phyloP scores from a whole-genome alignment of 1,140 invertebrate genomes.

The Heterodera schachtii region DNA sequence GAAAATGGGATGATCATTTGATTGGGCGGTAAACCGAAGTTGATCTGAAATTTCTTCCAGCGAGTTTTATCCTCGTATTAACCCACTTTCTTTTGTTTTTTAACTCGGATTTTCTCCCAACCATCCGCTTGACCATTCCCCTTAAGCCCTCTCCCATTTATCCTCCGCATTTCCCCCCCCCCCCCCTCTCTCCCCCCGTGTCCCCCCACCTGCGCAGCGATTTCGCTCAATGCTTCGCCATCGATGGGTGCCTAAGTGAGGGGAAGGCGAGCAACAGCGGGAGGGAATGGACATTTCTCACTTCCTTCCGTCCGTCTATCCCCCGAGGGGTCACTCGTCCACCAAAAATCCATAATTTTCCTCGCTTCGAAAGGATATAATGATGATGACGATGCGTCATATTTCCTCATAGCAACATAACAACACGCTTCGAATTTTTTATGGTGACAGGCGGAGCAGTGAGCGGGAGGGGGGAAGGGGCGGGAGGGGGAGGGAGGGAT shows the following conservation, averaged over 20 bases:
- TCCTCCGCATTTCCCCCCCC: not conserved
- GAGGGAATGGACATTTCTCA: not conserved
- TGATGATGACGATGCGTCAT: not conserved
- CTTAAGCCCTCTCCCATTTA: not conserved
- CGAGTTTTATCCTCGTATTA: too few relatives aligned
- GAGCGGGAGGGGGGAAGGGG: too few relatives aligned
- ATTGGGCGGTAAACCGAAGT: too few relatives aligned
- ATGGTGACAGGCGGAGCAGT: not conserved
- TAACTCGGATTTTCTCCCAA: too few relatives aligned
- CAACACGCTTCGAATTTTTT: too few relatives aligned
- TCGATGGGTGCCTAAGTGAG: not conserved
- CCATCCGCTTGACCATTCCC: too few relatives aligned
- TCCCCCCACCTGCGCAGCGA: not conserved
- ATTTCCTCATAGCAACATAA: not conserved
- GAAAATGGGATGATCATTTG: too few relatives aligned
- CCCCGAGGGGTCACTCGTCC: not conserved
- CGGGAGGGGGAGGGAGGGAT: too few relatives aligned
- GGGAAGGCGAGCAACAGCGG: too few relatives aligned
- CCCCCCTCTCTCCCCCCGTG: too few relatives aligned
- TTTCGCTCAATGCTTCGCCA: not conserved
- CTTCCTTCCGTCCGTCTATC: not conserved
- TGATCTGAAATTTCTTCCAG: too few relatives aligned
- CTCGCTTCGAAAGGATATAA: not conserved
- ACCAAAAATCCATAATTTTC: not conserved
- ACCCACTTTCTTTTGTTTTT: too few relatives aligned